These are phyloP conservation scores for Aelia acuminata DNA, from an alignment of 2,888 invertebrate genomes.

Conservation along the genomic window DNA sequence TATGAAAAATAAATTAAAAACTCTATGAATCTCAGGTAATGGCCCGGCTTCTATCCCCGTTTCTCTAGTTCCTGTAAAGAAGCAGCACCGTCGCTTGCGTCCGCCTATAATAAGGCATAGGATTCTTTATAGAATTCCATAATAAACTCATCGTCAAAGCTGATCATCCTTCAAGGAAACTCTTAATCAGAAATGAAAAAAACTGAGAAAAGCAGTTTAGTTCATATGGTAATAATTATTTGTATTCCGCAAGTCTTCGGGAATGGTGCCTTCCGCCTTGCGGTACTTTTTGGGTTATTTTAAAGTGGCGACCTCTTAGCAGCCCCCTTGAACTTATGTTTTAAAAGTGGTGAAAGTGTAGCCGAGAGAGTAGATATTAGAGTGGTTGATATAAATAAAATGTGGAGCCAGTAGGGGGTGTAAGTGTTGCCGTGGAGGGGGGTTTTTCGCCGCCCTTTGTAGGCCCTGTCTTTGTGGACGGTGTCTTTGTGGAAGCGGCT, in stretches of 20 bases:
- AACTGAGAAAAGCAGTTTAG: no score
- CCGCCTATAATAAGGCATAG: no score
- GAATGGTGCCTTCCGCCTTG: neutral
- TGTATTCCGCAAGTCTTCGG: neutral
- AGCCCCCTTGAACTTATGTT: constrained; percentile 10
- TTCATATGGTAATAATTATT: neutral
- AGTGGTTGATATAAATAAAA: constrained; percentile 56
- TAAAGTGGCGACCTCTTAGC: neutral
- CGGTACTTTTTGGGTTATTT: neutral
- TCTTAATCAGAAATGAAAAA: neutral
- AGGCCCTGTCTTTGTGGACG: constrained; percentile 53
- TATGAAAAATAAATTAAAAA: no score
- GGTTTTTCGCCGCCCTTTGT: constrained; percentile 54
- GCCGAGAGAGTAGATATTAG: constrained; percentile 18
- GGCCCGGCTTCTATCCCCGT: no score
- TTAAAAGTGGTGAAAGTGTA: constrained; percentile 42
- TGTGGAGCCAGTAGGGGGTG: constrained; percentile 39
- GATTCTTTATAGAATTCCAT: no score
- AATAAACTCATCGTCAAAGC: no score
- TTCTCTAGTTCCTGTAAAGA: no score
- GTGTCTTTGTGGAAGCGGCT: constrained; percentile 52
- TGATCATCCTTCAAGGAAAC: neutral
- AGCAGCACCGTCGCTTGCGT: no score
- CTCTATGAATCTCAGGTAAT: no score
- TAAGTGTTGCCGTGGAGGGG: constrained; percentile 27